These are phyloP conservation scores for Gryon sp. DNA, from an alignment of 1,140 invertebrate species.

Conservation along the genomic window DNA sequence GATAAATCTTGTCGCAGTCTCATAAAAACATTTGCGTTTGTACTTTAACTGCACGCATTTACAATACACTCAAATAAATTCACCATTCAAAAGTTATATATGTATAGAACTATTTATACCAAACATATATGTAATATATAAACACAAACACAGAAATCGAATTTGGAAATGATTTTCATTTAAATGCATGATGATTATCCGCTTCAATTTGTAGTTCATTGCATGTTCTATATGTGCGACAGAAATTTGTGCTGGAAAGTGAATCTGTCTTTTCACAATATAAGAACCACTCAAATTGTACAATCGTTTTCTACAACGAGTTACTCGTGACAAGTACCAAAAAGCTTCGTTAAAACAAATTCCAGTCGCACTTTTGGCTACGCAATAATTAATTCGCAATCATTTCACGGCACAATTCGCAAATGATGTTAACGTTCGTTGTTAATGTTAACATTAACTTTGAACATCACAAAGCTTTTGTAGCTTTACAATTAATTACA, in stretches of 20 bases:
- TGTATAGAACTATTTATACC: too few relatives aligned
- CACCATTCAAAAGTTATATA: constrained; percentile 52
- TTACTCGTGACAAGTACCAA: constrained; percentile 28
- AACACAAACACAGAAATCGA: constrained; percentile 43
- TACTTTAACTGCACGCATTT: constrained; percentile 48
- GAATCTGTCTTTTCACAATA: too few relatives aligned
- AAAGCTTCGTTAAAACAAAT: constrained; percentile 21
- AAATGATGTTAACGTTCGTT: constrained; percentile 9
- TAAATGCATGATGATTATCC: constrained; percentile 53
- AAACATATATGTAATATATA: too few relatives aligned
- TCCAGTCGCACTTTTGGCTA: constrained; percentile 12
- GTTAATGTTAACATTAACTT: constrained; percentile 34
- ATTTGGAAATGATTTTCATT: constrained; percentile 52
- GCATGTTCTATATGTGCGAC: constrained; percentile 34
- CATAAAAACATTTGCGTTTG: constrained; percentile 57
- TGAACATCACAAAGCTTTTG: constrained; percentile 15
- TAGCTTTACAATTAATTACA: constrained; percentile 27
- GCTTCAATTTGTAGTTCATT: constrained; percentile 48
- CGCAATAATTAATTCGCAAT: constrained; percentile 23
- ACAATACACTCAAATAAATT: constrained; percentile 38
- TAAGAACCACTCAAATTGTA: constrained; percentile 30
- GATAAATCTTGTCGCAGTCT: constrained; percentile 48
- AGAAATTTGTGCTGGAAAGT: constrained; percentile 23
- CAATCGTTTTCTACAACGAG: constrained; percentile 28
- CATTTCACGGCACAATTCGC: constrained; percentile 27